Percentiles rank a stretch among this genome's conserved stretches.
Conservation (phyloP, 2,113 vertebrate genomes). For the Dermatemys mawii region DNA sequence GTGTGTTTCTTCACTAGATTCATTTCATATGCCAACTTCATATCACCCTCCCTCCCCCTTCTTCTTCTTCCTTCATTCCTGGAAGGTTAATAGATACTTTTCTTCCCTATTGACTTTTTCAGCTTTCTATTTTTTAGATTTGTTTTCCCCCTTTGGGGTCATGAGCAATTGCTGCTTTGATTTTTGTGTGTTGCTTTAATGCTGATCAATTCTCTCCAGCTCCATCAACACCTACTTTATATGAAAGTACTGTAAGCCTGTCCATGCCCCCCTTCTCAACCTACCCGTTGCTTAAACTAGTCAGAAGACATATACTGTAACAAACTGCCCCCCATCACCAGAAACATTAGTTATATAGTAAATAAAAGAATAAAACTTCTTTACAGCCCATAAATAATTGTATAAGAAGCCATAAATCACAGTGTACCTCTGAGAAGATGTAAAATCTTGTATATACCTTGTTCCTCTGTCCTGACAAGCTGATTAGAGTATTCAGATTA, state of each 20-base stretch:
- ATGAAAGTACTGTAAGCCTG: background rate
- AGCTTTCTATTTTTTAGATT: background rate
- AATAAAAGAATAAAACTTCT: background rate
- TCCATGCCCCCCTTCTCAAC: background rate
- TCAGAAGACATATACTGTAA: background rate
- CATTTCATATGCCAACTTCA: background rate
- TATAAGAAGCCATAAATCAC: background rate
- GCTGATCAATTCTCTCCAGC: background rate
- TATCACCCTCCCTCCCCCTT: background rate
- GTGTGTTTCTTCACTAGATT: background rate
- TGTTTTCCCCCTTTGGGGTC: background rate
- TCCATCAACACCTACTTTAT: background rate
- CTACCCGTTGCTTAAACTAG: background rate
- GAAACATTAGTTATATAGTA: background rate
- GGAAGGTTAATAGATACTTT: background rate
- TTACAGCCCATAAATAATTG: background rate
- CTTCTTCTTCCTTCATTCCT: background rate
- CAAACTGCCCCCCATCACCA: background rate
- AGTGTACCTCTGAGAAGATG: background rate
- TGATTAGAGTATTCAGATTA: background rate
- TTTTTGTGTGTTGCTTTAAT: background rate
- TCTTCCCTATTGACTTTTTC: background rate
- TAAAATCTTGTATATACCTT: background rate
- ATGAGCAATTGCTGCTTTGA: background rate
- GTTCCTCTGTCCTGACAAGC: background rate